phyloP scores from a whole-genome alignment of 1,140 invertebrate species.

The Drosophila pseudoananassae region DNA sequence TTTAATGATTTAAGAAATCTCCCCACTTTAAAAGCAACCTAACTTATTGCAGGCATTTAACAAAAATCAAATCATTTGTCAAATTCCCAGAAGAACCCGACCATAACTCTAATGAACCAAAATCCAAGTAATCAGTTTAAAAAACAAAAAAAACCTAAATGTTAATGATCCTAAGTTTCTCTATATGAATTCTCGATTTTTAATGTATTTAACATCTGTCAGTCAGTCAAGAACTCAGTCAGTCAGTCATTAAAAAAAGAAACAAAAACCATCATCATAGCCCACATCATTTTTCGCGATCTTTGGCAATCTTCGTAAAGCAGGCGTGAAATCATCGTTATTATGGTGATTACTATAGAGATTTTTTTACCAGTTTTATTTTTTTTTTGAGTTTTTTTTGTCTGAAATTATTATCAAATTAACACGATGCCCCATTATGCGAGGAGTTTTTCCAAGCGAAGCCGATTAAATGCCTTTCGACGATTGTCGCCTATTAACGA shows the following conservation, averaged over 20 bases:
- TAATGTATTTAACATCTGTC: conserved; percentile 4
- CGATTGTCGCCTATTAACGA: conserved; percentile 76
- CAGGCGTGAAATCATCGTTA: conserved; percentile 48
- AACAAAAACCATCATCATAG: not conserved
- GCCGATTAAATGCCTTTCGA: conserved; percentile 67
- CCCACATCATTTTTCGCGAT: conserved; percentile 10
- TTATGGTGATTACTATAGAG: conserved; percentile 26
- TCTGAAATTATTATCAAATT: conserved; percentile 63
- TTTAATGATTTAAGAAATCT: no score
- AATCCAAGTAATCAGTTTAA: no score
- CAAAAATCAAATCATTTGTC: not conserved
- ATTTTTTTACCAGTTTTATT: conserved; percentile 24
- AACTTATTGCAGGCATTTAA: not conserved
- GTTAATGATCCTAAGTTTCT: not conserved
- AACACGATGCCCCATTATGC: conserved; percentile 41
- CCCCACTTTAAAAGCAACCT: no score
- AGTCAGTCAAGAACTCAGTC: not conserved
- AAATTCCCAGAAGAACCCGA: not conserved
- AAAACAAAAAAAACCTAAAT: not conserved
- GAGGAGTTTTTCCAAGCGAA: conserved; percentile 8
- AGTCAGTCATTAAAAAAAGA: not conserved
- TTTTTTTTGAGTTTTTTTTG: not conserved
- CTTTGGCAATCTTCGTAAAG: conserved; percentile 19
- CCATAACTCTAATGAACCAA: no score
- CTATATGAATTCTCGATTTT: not conserved